Conservation (phyloP, 2,113 vertebrate species). For the Atlantisia rogersi region DNA sequence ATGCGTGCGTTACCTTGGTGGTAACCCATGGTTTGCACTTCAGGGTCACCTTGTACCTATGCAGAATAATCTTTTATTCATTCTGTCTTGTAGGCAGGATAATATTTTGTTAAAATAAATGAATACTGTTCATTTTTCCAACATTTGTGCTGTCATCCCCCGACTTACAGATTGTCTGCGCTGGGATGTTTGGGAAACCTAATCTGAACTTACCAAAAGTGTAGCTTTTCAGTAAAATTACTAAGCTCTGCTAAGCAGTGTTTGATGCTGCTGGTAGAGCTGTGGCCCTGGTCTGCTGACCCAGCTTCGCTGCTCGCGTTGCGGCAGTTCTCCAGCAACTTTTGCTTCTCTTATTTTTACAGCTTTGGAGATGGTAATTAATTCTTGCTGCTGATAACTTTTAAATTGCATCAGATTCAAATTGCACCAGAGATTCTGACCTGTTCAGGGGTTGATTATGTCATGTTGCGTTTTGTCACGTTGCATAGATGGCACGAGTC, state of each 20-base stretch:
- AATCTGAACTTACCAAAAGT: background rate
- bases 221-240: background rate
- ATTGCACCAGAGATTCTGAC: rapidly evolving
- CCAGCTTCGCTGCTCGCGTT: rapidly evolving
- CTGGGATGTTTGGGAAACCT: background rate
- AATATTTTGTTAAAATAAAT: background rate
- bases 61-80: background rate
- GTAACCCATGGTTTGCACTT: rapidly evolving
- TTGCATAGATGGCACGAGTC: background rate
- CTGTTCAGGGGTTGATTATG: background rate
- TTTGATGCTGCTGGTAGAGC: rapidly evolving
- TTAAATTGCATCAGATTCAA: background rate
- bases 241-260: background rate
- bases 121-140: background rate
- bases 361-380: background rate
- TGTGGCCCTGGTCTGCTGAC: background rate
- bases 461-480: background rate
- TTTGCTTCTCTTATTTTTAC: background rate
- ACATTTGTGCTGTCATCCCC: background rate
- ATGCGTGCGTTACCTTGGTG: rapidly evolving
- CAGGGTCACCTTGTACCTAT: background rate
- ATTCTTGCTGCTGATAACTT: background rate
- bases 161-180: background rate
- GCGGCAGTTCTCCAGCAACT: rapidly evolving
- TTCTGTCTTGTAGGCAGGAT: background rate